Evolutionary conservation across 2,888 invertebrate species (phyloP), one percentile per base, ranked within the genome.

Genomic region (Cancer borealis): DNA sequence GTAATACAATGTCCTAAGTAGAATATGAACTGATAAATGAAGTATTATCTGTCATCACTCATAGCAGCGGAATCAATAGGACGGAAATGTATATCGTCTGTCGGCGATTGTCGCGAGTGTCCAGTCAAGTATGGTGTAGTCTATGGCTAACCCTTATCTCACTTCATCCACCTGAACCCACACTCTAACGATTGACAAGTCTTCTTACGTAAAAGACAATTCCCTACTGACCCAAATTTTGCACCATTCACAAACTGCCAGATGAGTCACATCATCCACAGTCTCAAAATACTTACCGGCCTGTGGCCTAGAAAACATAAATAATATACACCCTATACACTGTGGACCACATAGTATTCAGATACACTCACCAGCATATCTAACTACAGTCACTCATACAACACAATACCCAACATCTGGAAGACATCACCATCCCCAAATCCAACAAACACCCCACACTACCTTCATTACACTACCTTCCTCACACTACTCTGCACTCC

Each of bases 401-500:
- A 88, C 26, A 88, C 30, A 88, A 14, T 88, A 26, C 88, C 88
- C 88, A 88, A 14, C 17, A 26, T 88, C 88, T 30, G 17, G 45
- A 88, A 88, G 88, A 88, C 88, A 88, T 94, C n/a, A 93, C 91
- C 54, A 17, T 96, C 17, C 92, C 96, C 47, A 96, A 96, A 95
- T 17, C 96, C 2, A 87, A 96, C 6, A 96, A 96, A 94, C 21
- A 66, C 14, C 87, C 26, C 87, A 26, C 87, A 12, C 26, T 30
- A 26, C 87, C 30, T 30, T 87, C 87, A 26, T 87, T 4, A 17
- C 26, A 26, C 4, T 87, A 12, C 87, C 39, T 54, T 46, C 14
- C 14, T 88, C 30, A n/a, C 73, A 21, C 12, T 10, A 26, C n/a
- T 49, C 47, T 88, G 14, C 49, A 46, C 17, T 39, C 92, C 88